Conservation (phyloP, 2,113 vertebrate species). For the Beaufortia kweichowensis region DNA sequence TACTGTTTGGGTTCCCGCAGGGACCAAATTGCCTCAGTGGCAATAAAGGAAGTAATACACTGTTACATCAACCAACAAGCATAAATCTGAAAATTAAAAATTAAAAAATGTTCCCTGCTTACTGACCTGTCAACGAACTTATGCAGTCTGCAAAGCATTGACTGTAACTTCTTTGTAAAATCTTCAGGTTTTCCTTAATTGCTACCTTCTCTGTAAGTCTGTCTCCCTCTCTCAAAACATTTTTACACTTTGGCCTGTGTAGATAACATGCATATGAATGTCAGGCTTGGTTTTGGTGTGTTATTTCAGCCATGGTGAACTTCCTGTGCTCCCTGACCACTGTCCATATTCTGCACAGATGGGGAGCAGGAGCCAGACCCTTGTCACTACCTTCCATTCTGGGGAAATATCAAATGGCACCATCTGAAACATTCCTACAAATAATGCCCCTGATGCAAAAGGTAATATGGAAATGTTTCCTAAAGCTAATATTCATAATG, state of each 20-base stretch:
- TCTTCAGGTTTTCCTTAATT: slow-evolving; percentile 42
- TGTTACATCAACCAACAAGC: background rate
- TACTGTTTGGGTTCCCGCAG: too few species aligned
- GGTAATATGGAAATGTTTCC: background rate
- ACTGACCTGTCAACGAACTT: slow-evolving; percentile 56
- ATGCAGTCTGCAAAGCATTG: slow-evolving; percentile 44
- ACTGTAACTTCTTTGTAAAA: slow-evolving; percentile 32
- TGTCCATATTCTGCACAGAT: slow-evolving; percentile 44
- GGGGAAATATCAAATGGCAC: slow-evolving; percentile 35
- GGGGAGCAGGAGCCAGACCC: slow-evolving; percentile 45
- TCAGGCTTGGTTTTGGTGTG: slow-evolving; percentile 40
- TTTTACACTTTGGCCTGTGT: slow-evolving; percentile 35
- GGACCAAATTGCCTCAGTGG: background rate
- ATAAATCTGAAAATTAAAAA: background rate
- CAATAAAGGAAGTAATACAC: background rate
- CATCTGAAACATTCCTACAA: slow-evolving; percentile 17
- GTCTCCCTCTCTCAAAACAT: slow-evolving; percentile 37
- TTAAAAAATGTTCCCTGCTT: slow-evolving; percentile 2
- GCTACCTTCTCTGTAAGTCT: slow-evolving; percentile 12
- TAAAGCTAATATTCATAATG: background rate
- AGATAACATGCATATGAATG: slow-evolving; percentile 41
- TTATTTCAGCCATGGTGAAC: slow-evolving; percentile 54
- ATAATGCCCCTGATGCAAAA: background rate
- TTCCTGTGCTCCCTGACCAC: slow-evolving; percentile 52
- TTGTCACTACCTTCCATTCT: slow-evolving; percentile 38